Percentiles rank a stretch among this genome's conserved stretches.
These are phyloP conservation scores for Scolopax bukidnonensis DNA, from an alignment of 2,797 vertebrate species.

Conservation along the genomic window DNA sequence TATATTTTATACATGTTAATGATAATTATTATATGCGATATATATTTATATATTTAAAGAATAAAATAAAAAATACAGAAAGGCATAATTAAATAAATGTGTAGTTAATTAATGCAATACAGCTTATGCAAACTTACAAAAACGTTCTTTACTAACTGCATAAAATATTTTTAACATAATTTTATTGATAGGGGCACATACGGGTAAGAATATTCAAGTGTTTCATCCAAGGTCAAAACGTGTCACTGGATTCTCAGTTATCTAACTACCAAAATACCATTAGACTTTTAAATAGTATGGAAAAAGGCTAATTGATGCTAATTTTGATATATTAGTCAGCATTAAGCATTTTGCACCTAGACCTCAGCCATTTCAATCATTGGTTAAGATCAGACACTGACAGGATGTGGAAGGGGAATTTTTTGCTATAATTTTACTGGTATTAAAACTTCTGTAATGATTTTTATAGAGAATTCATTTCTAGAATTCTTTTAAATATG, in stretches of 20 bases:
- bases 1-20: not conserved
- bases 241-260: not conserved
- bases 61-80: not conserved
- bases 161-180: not conserved
- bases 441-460: not conserved
- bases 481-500: not conserved
- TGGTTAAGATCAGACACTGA: not conserved
- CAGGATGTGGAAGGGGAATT: not conserved
- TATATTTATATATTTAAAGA: not conserved
- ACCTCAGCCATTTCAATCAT: not conserved
- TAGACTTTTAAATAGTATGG: not conserved
- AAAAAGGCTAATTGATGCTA: not conserved
- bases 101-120: not conserved
- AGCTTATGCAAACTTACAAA: not conserved
- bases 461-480: not conserved
- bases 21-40: not conserved
- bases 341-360: not conserved
- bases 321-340: not conserved
- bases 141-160: not conserved
- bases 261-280: not conserved
- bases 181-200: not conserved
- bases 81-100: not conserved
- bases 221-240: not conserved
- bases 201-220: not conserved
- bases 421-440: not conserved